A percentile compares a stretch with the other conserved stretches of the same genome.
Evolutionary conservation across 1,140 invertebrate genomes (phyloP).

Genomic region (Caenorhabditis remanei): DNA sequence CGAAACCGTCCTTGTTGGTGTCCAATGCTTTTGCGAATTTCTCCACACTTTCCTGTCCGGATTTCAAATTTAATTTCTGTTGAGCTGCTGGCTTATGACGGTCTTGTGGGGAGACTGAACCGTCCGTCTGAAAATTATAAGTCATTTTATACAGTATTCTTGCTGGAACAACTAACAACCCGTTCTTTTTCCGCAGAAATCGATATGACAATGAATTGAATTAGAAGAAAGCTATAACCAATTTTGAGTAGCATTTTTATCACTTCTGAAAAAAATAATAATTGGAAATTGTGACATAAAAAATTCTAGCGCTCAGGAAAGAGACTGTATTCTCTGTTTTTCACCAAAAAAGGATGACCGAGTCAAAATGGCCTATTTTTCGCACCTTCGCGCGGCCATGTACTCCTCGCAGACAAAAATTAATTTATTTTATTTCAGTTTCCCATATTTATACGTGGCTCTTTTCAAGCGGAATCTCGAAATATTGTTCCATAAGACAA

Average conservation of each 20-base stretch:
- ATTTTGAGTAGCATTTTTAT: too few species aligned
- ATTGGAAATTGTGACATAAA: too few species aligned
- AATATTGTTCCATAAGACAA: background rate
- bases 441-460: too few species aligned
- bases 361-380: background rate
- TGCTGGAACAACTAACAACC: background rate
- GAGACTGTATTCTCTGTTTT: too few species aligned
- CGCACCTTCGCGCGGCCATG: background rate
- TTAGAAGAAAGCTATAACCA: too few species aligned
- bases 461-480: too few species aligned
- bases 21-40: conserved; percentile 34
- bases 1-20: conserved; percentile 21
- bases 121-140: background rate
- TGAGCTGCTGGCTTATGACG: conserved; percentile 13
- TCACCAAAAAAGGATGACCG: too few species aligned
- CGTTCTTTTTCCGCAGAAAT: conserved; percentile 26
- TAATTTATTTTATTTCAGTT: too few species aligned
- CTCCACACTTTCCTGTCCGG: conserved; percentile 4
- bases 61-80: conserved; percentile 35
- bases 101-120: conserved; percentile 3
- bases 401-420: conserved; percentile 25
- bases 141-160: background rate
- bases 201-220: background rate
- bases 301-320: too few species aligned
- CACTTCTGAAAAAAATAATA: too few species aligned